Evolutionary conservation across 2,113 vertebrate genomes (phyloP), one percentile per base, ranked within the genome.

Genomic region (Columbina picui): DNA sequence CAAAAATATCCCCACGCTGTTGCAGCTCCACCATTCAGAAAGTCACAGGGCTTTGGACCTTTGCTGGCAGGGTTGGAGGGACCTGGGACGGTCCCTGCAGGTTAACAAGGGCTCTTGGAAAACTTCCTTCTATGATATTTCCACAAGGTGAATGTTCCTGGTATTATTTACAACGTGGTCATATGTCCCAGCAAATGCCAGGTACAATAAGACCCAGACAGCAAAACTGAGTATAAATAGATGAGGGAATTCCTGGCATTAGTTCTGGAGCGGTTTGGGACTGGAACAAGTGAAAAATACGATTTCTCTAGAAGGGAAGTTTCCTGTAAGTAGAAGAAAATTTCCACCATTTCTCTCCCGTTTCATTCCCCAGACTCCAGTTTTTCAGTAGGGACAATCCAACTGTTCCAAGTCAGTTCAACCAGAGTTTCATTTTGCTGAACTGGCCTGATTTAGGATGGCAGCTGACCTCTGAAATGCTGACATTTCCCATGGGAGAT

Each of bases 241-340:
- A 96, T 93, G 92, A 96, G 87, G 89, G 95, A 97, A 96, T 97
- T 96, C 94, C 88, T 96, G 93, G 94, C 88, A 90, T 87, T 84
- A 84, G 56, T 84, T 94, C 73, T 94, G 70, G 86, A 94, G 94
- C 68, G 84, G 43, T 95, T 91, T 92, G 89, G 84, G 94, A 61
- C 57, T 93, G 86, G 90, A 96, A 93, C 56, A 47, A 94, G 56
- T 81, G 88, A 94, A 97, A 96, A 93, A 92, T 68, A 59, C 23
- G 17, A 43, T 78, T 94, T 91, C 64, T 94, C 12, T 84, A 68
- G 81, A 84, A 96, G 41, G 22, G 56, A 89, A 81, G 39, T 87
- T 96, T 88, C 56, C 83, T 91, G 56, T 87, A 86, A 96, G 79
- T 69, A 80, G 93, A 88, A 93, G 25, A 89, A 90, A 50, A 29